phyloP scores from a whole-genome alignment of 1,140 invertebrate genomes.

The Eurosta solidaginis region DNA sequence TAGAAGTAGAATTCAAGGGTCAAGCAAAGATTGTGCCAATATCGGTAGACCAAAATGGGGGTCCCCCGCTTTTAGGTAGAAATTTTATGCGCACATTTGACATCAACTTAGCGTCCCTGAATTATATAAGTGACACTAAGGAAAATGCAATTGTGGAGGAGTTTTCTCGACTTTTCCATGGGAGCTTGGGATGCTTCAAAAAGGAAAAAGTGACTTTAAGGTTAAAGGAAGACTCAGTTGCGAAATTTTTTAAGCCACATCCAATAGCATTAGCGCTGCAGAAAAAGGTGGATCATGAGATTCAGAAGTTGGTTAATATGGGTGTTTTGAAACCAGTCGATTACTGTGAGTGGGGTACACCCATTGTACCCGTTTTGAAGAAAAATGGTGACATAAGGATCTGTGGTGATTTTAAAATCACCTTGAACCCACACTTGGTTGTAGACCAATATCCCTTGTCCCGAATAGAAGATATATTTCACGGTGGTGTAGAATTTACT shows the following conservation, averaged over 20 bases:
- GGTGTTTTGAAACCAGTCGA: conserved; percentile 41
- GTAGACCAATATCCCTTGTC: conserved; percentile 41
- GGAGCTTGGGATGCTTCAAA: conserved; percentile 26
- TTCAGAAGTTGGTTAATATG: conserved; percentile 52
- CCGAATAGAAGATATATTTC: no score
- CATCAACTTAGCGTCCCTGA: neutral
- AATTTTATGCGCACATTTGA: conserved; percentile 25
- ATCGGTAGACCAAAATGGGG: conserved; percentile 38
- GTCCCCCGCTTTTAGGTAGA: conserved; percentile 43
- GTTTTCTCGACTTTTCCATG: conserved; percentile 24
- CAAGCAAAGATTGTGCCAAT: conserved; percentile 11
- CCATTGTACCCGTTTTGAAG: conserved; percentile 62
- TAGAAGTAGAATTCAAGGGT: neutral
- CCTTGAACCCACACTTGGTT: conserved; percentile 28
- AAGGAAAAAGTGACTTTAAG: neutral
- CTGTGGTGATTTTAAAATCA: conserved; percentile 54
- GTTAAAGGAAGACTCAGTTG: no score
- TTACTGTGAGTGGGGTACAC: conserved; percentile 57
- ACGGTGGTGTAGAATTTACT: conserved; percentile 39
- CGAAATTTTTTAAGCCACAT: neutral
- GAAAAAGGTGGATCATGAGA: conserved; percentile 52
- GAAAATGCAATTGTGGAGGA: neutral
- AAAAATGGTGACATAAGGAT: conserved; percentile 52
- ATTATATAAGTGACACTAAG: neutral
- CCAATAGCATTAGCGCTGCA: no score